phyloP scores from a whole-genome alignment of 2,888 invertebrate species.

The Acrobasis repandana region DNA sequence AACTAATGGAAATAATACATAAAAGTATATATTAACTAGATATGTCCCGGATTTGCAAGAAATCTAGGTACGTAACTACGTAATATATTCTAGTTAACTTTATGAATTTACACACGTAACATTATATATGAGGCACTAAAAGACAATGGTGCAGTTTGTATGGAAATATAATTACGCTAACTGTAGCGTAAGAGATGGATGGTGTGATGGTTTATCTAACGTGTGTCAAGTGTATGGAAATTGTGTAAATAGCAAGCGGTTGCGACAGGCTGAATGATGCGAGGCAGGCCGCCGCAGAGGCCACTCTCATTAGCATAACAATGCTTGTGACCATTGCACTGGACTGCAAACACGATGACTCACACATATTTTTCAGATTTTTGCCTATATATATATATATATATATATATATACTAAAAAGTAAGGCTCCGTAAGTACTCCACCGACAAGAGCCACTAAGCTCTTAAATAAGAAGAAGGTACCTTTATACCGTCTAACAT shows the following conservation, averaged over 20 bases:
- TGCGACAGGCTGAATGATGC: slow-evolving; percentile 14
- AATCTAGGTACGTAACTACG: not conserved
- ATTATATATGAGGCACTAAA: slow-evolving; percentile 28
- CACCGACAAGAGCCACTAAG: too few species aligned
- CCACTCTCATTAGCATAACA: slow-evolving; percentile 49
- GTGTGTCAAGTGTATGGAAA: slow-evolving; percentile 29
- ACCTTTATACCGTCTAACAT: too few species aligned
- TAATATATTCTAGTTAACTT: slow-evolving; percentile 30
- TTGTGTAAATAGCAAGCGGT: slow-evolving; percentile 23
- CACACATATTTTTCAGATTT: slow-evolving; percentile 10
- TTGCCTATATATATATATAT: not conserved
- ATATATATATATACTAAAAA: too few species aligned
- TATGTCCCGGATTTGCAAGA: not conserved
- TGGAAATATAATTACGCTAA: slow-evolving; percentile 44
- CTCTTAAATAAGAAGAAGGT: too few species aligned
- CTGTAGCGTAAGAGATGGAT: slow-evolving; percentile 29
- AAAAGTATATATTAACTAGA: not conserved
- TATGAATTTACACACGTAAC: slow-evolving; percentile 27
- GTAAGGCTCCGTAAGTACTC: too few species aligned
- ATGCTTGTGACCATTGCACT: slow-evolving; percentile 38
- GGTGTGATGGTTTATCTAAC: slow-evolving; percentile 21
- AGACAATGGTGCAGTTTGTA: slow-evolving; percentile 47
- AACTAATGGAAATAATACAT: too few species aligned
- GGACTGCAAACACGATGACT: slow-evolving; percentile 30
- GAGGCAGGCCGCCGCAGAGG: slow-evolving; percentile 40